Evolutionary conservation across 2,113 vertebrate genomes (phyloP).

Genomic region (Heptranchias perlo): DNA sequence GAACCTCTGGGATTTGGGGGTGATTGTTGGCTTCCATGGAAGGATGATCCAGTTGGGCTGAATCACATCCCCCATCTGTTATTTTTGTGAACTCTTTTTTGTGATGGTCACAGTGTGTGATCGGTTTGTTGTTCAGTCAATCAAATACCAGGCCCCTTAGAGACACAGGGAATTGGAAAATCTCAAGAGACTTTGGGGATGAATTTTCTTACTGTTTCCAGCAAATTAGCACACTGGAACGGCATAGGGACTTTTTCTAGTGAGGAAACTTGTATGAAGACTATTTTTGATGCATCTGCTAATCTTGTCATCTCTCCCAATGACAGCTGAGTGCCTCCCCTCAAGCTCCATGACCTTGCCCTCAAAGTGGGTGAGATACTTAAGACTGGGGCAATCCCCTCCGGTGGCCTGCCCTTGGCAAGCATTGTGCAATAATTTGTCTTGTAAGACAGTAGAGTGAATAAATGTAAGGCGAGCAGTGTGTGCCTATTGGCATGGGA

Average conservation of each 20-base stretch:
- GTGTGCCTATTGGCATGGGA: neutral
- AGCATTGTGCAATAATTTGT: neutral
- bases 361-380: neutral
- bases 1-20: neutral
- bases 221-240: neutral
- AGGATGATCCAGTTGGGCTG: neutral
- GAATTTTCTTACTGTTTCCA: neutral
- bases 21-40: neutral
- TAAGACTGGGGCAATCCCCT: neutral
- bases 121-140: neutral
- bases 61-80: neutral
- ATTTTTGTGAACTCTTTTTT: neutral
- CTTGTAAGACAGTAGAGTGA: neutral
- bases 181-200: neutral
- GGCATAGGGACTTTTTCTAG: neutral
- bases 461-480: neutral
- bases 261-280: neutral
- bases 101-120: neutral
- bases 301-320: neutral
- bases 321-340: neutral
- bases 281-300: neutral
- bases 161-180: neutral
- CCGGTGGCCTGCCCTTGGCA: neutral
- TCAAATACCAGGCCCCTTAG: neutral
- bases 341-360: neutral